A percentile compares a stretch with the other conserved stretches of the same genome.
Conservation (phyloP, 2,888 invertebrate species). For the Agrotis ipsilon region DNA sequence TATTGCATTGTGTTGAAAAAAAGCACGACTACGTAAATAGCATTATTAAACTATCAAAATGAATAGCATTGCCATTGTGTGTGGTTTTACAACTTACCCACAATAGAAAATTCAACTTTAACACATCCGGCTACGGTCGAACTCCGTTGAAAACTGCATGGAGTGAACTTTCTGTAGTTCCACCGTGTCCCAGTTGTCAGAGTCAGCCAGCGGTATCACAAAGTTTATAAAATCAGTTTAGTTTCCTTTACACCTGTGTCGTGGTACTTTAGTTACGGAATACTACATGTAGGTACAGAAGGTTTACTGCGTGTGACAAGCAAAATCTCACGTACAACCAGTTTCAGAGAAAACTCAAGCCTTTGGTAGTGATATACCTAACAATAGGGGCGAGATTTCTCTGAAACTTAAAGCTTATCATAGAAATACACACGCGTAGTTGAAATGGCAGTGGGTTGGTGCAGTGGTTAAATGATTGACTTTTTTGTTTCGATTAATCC, state of each 20-base stretch:
- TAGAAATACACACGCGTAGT: no score
- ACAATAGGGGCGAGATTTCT: no score
- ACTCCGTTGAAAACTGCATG: background rate
- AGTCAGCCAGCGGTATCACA: constrained; percentile 35
- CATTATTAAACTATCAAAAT: background rate
- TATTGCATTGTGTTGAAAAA: background rate
- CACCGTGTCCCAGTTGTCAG: constrained; percentile 16
- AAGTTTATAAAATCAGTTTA: constrained; percentile 76
- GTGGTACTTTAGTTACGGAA: constrained; percentile 1
- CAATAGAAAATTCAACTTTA: background rate
- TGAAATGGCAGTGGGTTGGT: no score
- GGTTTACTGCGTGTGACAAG: no score
- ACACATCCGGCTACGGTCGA: background rate
- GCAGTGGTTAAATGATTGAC: no score
- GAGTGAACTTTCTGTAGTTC: constrained; percentile 23
- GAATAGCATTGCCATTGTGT: background rate
- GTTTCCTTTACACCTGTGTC: constrained; percentile 69
- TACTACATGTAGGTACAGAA: background rate
- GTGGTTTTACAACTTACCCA: background rate
- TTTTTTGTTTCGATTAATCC: no score
- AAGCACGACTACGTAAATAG: background rate
- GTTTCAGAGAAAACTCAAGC: no score
- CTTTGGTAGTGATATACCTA: no score
- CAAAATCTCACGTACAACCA: no score
- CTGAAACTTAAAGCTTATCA: no score